Conservation (phyloP, 2,797 vertebrate species). For the Intellagama lesueurii region DNA sequence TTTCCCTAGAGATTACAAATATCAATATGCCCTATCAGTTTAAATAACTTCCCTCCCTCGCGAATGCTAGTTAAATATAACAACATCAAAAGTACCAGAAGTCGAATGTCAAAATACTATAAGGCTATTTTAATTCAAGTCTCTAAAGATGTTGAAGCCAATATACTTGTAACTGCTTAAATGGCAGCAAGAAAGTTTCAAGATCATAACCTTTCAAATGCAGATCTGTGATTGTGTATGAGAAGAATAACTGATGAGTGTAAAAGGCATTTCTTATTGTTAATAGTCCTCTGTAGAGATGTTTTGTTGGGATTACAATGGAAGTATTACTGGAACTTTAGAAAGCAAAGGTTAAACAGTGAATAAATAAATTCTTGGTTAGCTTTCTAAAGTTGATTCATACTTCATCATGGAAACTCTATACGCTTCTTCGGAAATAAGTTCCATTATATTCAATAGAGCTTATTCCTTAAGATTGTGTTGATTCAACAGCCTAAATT, state of each 20-base stretch:
- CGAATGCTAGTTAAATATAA: constrained; percentile 3
- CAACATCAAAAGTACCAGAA: not conserved
- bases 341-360: constrained; percentile 30
- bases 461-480: not conserved
- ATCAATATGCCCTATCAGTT: not conserved
- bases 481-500: not conserved
- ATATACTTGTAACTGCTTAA: not conserved
- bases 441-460: not conserved
- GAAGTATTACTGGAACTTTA: constrained; percentile 19
- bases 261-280: constrained; percentile 7
- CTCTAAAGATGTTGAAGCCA: constrained; percentile 12
- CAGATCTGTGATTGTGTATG: constrained; percentile 2
- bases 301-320: constrained; percentile 30
- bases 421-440: not conserved
- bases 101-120: not conserved
- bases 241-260: constrained; percentile 1
- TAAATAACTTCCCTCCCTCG: not conserved
- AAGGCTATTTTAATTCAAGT: constrained; percentile 1
- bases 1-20: not conserved
- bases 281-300: not conserved
- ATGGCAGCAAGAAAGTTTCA: constrained; percentile 37
- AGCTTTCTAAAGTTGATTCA: constrained; percentile 8
- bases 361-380: constrained; percentile 26
- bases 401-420: not conserved
- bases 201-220: constrained; percentile 17